Conservation (phyloP, 2,888 invertebrate species). For the Platycnemis pennipes region DNA sequence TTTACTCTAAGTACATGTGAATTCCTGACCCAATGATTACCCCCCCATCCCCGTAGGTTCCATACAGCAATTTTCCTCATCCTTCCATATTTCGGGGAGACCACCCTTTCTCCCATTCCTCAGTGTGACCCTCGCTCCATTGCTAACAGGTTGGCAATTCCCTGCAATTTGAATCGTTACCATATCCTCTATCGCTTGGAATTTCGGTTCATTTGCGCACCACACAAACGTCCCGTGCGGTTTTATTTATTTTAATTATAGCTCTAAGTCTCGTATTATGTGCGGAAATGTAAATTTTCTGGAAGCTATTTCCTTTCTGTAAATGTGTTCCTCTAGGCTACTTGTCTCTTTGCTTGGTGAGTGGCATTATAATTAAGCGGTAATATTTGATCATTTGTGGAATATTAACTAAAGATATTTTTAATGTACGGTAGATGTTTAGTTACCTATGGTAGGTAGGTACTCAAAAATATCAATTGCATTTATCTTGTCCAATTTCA, state of each 20-base stretch:
- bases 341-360: not conserved
- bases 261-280: constrained; percentile 23
- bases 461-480: too few relatives aligned
- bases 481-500: too few relatives aligned
- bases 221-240: constrained; percentile 35
- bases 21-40: not conserved
- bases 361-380: not conserved
- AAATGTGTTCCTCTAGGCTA: not conserved
- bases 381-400: too few relatives aligned
- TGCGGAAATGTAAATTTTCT: constrained; percentile 30
- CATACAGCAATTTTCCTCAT: not conserved
- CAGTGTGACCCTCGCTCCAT: not conserved
- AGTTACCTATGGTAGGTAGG: too few relatives aligned
- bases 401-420: too few relatives aligned
- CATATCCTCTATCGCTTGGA: constrained; percentile 54
- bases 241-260: constrained; percentile 53
- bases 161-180: constrained; percentile 65
- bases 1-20: not conserved
- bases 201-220: constrained; percentile 62
- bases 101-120: not conserved
- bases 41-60: not conserved
- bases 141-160: constrained; percentile 65
- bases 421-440: too few relatives aligned
- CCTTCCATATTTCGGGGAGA: not conserved
- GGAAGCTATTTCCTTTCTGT: constrained; percentile 5